A percentile compares a stretch with the other conserved stretches of the same genome.
phyloP scores from a whole-genome alignment of 2,797 vertebrate species.

The Leptatherina wallacei region DNA sequence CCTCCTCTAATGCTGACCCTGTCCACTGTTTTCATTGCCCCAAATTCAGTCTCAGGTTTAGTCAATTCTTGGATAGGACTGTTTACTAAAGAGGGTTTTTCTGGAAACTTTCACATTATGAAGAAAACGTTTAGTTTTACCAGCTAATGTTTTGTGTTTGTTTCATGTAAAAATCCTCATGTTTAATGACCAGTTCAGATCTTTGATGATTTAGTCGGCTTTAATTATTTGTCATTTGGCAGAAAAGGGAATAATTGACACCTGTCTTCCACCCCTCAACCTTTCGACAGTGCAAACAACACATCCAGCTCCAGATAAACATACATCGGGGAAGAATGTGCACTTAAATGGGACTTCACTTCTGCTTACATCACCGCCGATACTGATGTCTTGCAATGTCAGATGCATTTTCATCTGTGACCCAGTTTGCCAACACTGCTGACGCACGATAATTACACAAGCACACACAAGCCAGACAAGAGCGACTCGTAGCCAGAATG shows the following conservation, averaged over 20 bases:
- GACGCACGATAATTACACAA: background rate
- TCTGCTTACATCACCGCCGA: background rate
- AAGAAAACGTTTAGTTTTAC: too few relatives aligned
- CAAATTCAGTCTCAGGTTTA: background rate
- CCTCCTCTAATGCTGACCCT: slow-evolving; percentile 28
- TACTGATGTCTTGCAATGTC: background rate
- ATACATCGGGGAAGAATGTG: background rate
- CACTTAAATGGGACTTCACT: background rate
- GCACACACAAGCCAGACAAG: background rate
- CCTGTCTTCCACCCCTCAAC: too few relatives aligned
- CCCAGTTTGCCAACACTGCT: background rate
- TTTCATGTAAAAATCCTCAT: too few relatives aligned
- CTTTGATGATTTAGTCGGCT: too few relatives aligned
- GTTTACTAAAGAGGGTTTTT: too few relatives aligned
- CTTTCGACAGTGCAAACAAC: too few relatives aligned
- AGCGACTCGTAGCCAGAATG: background rate
- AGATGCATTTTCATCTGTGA: background rate
- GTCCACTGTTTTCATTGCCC: slow-evolving; percentile 2
- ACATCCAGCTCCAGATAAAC: background rate
- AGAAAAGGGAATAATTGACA: too few relatives aligned
- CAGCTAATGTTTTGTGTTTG: too few relatives aligned
- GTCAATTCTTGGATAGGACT: too few relatives aligned
- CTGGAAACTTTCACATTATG: too few relatives aligned
- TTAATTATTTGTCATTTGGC: too few relatives aligned
- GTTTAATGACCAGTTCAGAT: too few relatives aligned